Percentiles rank a stretch among this genome's conserved stretches.
Evolutionary conservation across 2,888 invertebrate genomes (phyloP).

Genomic region (Ecliptopera silaceata): DNA sequence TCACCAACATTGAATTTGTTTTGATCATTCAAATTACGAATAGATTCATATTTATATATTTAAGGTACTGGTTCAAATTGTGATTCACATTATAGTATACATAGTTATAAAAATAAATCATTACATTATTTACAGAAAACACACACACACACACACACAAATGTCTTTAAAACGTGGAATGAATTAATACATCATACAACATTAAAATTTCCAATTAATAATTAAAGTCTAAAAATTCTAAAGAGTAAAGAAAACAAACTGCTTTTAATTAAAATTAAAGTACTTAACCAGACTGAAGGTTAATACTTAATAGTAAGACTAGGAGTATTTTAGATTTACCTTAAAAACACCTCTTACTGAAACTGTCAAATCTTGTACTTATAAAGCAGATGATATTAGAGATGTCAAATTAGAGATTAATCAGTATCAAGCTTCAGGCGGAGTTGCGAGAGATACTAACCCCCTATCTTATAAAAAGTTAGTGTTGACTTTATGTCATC

Average conservation of each 20-base stretch:
- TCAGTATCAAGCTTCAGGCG: constrained; percentile 1
- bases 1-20: neutral
- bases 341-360: constrained; percentile 10
- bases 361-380: neutral
- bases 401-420: neutral
- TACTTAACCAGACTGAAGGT: constrained; percentile 21
- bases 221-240: constrained; percentile 1
- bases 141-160: constrained; percentile 9
- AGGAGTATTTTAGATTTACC: constrained; percentile 33
- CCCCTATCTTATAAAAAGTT: too few relatives aligned
- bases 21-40: neutral
- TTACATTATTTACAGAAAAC: constrained; percentile 28
- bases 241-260: constrained; percentile 15
- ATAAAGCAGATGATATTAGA: neutral
- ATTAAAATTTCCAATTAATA: constrained; percentile 1
- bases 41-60: neutral
- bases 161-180: constrained; percentile 22
- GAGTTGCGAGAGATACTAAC: neutral
- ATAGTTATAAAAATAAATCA: constrained; percentile 32
- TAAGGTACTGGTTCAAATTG: constrained; percentile 14
- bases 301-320: constrained; percentile 35
- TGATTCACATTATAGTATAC: constrained; percentile 4
- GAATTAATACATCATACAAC: constrained; percentile 13
- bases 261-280: constrained; percentile 17
- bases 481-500: too few relatives aligned